Conservation (phyloP, 2,113 vertebrate genomes). For the Geococcyx californianus region DNA sequence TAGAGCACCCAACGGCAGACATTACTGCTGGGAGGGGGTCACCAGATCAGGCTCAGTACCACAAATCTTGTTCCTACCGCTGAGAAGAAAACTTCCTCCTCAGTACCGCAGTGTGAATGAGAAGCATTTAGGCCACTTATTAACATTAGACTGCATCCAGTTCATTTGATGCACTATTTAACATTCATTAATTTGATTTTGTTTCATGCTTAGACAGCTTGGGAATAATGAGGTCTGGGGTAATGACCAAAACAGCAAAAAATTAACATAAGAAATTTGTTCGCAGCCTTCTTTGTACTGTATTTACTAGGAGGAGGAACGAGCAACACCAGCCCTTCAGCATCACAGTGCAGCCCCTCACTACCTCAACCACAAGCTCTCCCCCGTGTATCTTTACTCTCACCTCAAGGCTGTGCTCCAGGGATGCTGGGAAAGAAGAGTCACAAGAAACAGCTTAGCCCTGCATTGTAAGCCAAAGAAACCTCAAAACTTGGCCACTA, state of each 20-base stretch:
- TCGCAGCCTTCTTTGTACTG: neutral
- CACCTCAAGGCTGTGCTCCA: neutral
- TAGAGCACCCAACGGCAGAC: neutral
- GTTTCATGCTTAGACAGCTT: slow-evolving; percentile 25
- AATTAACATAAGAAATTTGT: neutral
- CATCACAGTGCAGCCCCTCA: neutral
- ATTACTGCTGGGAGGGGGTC: neutral
- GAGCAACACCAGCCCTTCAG: neutral
- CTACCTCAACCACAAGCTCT: neutral
- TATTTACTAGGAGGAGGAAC: neutral
- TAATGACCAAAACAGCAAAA: neutral
- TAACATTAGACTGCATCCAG: slow-evolving; percentile 3
- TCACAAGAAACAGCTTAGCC: neutral
- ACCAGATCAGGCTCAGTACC: neutral
- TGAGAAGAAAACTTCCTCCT: neutral
- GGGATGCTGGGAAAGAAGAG: neutral
- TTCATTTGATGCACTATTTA: neutral
- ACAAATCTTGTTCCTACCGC: neutral
- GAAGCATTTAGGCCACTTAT: slow-evolving; percentile 17
- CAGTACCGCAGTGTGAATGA: neutral
- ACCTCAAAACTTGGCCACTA: neutral
- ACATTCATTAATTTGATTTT: slow-evolving; percentile 64
- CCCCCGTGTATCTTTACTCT: neutral
- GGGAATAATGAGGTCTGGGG: slow-evolving; percentile 27
- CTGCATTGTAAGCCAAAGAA: neutral